phyloP scores from a whole-genome alignment of 2,797 vertebrate species.

The Myripristis jacobus region DNA sequence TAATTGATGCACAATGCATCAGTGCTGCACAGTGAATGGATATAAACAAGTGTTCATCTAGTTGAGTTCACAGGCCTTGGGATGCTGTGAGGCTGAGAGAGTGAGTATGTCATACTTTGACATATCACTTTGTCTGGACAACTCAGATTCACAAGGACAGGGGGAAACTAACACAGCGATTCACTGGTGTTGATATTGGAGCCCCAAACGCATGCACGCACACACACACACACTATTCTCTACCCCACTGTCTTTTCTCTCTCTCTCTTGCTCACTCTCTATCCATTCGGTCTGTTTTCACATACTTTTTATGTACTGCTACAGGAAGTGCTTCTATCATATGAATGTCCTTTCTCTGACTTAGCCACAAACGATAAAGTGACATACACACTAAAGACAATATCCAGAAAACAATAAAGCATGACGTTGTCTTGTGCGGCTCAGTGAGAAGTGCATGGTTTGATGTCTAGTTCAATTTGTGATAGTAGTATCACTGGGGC shows the following conservation, averaged over 20 bases:
- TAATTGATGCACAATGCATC: conserved; percentile 15
- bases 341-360: conserved; percentile 23
- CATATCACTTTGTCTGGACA: conserved; percentile 65
- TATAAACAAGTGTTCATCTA: not conserved
- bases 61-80: conserved; percentile 27
- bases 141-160: conserved; percentile 61
- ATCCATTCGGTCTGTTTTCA: conserved; percentile 31
- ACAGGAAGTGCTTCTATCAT: conserved; percentile 15
- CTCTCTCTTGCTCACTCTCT: conserved; percentile 7
- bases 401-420: not conserved
- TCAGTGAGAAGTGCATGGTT: not conserved
- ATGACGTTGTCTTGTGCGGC: not conserved
- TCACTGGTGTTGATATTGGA: conserved; percentile 57
- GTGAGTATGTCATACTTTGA: conserved; percentile 51
- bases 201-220: conserved; percentile 19
- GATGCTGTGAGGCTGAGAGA: conserved; percentile 21
- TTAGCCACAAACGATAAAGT: conserved; percentile 17
- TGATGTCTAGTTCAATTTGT: conserved; percentile 7
- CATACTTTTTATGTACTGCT: conserved; percentile 1
- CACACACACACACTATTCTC: conserved; percentile 1
- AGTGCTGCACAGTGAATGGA: conserved; percentile 3
- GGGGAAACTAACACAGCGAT: conserved; percentile 59
- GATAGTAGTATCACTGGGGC: conserved; percentile 5
- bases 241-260: not conserved
- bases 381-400: conserved; percentile 4